These are phyloP conservation scores for Acrocephalus scirpaceus DNA, from an alignment of 2,797 vertebrate genomes.

Conservation along the genomic window DNA sequence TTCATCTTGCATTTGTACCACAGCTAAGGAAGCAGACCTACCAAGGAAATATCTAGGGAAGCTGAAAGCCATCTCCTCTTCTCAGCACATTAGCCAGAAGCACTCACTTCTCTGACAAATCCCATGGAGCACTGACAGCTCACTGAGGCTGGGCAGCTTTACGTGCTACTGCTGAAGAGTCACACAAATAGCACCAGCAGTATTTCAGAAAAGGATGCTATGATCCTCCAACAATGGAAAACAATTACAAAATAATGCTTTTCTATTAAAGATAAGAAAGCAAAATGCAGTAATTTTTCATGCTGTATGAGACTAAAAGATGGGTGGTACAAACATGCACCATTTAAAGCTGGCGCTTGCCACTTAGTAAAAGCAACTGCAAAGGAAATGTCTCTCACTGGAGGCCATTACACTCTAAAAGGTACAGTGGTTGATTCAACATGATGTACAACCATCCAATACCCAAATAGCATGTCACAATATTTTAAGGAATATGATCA, in stretches of 20 bases:
- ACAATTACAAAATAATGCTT: background rate
- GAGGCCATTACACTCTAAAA: slow-evolving; percentile 19
- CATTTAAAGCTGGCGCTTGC: background rate
- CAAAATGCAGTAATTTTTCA: background rate
- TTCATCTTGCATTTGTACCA: background rate
- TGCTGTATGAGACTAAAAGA: background rate
- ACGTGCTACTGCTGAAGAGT: background rate
- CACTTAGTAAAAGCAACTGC: background rate
- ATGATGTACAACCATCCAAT: background rate
- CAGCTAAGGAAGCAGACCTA: background rate
- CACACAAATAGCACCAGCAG: background rate
- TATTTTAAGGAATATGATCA: slow-evolving; percentile 28
- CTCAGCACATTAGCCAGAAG: background rate
- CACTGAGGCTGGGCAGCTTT: background rate
- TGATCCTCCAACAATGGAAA: background rate
- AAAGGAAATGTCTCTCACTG: background rate
- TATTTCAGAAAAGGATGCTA: background rate
- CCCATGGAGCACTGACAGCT: background rate
- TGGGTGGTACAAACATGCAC: background rate
- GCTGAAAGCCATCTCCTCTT: background rate
- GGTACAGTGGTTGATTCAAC: background rate
- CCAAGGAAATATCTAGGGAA: background rate
- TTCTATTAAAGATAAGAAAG: background rate
- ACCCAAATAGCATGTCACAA: background rate
- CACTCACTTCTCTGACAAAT: background rate